Evolutionary conservation across 2,797 vertebrate species (phyloP), one percentile per base, ranked within the genome.

Genomic region (Sandelia bainsii): DNA sequence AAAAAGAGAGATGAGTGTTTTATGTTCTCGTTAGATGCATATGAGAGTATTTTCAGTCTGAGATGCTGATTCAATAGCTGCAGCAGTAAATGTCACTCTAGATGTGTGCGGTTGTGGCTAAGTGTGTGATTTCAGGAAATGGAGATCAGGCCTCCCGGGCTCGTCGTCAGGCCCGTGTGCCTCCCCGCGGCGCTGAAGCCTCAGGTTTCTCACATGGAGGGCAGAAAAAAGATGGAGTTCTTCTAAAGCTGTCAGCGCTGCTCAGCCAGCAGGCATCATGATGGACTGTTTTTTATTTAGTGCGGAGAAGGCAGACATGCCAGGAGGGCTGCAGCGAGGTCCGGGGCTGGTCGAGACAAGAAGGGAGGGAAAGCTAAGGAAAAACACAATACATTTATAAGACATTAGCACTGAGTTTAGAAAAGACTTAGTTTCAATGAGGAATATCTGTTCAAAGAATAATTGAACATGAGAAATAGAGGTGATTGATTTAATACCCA

Each of bases 181-280:
- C 57, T 78, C 62, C 86, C 82, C 32, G 4, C 77, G 57, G 66
- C 9, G 53, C 49, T 0, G 50, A 62, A 77, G 78, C 79, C 70
- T 84, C 78, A 27, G 83, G 79, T 87, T 82, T 85, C 85, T 45
- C 83, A 72, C 85, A 73, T 5, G 12, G 67, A 61, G 67, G 45
- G 73, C 50, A 62, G 72, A 62, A 77, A 75, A 54, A 29, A 69
- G 45, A 64, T 61, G 75, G 71, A 72, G 67, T 71, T 75, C 57
- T 79, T 76, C 66, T 75, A 17, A 75, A 74, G 83, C 87, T 86
- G 87, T 81, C 79, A 51, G 75, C 72, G 63, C 50, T 44, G 59
- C 59, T 70, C 75, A 79, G 51, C 37, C 68, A 27, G 79, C 72
- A 11, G 60, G 54, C 70, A 64, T 70, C 62, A 10, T 54, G 34